phyloP scores from a whole-genome alignment of 2,888 invertebrate genomes.

The Watsonalla binaria region DNA sequence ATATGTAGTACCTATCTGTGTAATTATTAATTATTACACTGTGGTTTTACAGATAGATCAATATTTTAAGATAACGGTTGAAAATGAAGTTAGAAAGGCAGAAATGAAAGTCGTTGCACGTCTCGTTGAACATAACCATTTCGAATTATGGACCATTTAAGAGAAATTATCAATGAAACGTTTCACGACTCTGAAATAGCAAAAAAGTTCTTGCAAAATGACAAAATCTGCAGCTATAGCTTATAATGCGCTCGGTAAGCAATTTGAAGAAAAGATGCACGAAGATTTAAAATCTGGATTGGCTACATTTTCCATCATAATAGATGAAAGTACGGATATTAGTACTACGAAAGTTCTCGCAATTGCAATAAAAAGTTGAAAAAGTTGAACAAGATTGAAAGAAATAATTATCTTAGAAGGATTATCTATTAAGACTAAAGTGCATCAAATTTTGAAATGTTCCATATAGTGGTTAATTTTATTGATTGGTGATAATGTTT shows the following conservation, averaged over 20 bases:
- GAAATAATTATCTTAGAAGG: too few species aligned
- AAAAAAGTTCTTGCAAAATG: slow-evolving; percentile 1
- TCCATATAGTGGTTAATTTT: too few species aligned
- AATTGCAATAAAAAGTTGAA: too few species aligned
- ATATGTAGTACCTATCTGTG: too few species aligned
- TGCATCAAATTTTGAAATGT: too few species aligned
- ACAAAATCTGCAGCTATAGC: slow-evolving; percentile 13
- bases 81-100: too few species aligned
- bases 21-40: too few species aligned
- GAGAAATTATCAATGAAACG: slow-evolving; percentile 7
- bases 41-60: too few species aligned
- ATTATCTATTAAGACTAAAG: too few species aligned
- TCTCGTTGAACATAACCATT: slow-evolving; percentile 8
- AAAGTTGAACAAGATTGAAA: too few species aligned
- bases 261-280: slow-evolving; percentile 10
- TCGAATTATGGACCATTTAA: slow-evolving; percentile 6
- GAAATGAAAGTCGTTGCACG: slow-evolving; percentile 4
- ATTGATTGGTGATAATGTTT: too few species aligned
- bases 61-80: too few species aligned
- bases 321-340: slow-evolving; percentile 11
- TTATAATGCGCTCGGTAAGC: slow-evolving; percentile 10
- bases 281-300: slow-evolving; percentile 9
- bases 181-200: slow-evolving; percentile 6
- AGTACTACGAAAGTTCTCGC: slow-evolving; percentile 6
- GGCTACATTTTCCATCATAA: slow-evolving; percentile 7